Evolutionary conservation across 2,888 invertebrate species (phyloP).

Genomic region (Stramonita haemastoma): DNA sequence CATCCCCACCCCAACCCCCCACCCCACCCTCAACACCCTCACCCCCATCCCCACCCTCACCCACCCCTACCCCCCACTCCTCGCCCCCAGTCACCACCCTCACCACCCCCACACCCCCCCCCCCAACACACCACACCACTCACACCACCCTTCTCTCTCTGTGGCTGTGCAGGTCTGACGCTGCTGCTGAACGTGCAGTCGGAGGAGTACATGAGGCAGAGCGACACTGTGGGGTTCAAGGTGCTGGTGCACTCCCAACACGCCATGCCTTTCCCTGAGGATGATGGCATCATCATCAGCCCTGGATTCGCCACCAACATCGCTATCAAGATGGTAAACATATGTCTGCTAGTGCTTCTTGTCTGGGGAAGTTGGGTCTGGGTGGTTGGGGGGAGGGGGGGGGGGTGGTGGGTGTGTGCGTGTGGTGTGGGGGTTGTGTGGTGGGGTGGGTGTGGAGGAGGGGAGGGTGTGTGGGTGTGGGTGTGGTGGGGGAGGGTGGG

Average conservation of each 20-base stretch:
- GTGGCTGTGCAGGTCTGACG: constrained; percentile 59
- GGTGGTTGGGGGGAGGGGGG: not conserved
- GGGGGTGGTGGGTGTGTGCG: not conserved
- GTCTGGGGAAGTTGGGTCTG: not conserved
- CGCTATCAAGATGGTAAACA: constrained; percentile 69
- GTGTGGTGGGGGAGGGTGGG: not conserved
- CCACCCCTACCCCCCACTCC: no score
- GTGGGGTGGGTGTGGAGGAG: not conserved
- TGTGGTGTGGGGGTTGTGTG: not conserved
- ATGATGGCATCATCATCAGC: constrained; percentile 69
- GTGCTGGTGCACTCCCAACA: constrained; percentile 74
- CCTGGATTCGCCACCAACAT: constrained; percentile 70
- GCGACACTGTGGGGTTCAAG: constrained; percentile 75
- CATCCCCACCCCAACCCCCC: no score
- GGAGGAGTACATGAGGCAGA: constrained; percentile 70
- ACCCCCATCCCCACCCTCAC: no score
- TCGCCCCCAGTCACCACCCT: no score
- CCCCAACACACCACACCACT: no score
- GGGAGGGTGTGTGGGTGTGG: not conserved
- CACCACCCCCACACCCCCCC: no score
- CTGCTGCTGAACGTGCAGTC: constrained; percentile 71
- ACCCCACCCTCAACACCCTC: no score
- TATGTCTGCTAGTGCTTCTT: no score
- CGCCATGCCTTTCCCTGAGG: constrained; percentile 73
- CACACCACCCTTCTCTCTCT: no score